Evolutionary conservation across 2,888 invertebrate species (phyloP), one percentile per base, ranked within the genome.

Genomic region (Drosophila fungiperda): DNA sequence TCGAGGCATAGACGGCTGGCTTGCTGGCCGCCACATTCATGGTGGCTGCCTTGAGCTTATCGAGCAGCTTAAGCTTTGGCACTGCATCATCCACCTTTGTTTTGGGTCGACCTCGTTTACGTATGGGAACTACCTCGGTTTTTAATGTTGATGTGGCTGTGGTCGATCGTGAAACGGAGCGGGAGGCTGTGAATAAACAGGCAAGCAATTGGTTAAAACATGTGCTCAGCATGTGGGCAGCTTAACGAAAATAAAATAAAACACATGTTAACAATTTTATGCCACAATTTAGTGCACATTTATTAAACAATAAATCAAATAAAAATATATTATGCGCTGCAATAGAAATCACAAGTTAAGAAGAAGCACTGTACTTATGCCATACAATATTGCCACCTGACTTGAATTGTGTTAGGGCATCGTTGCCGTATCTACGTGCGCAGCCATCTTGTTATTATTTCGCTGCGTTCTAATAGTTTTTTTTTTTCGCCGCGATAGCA

Each of bases 1-100:
- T 91, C 4, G 93, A 93, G 2, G 91, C 92, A 68, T 92, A 93
- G 1, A 92, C 84, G 5, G 91, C 88, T 20, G 89, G 91, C 33
- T 74, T 78, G 36, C 89, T 83, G 50, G 76, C 77, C 12, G 58
- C 65, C 45, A 63, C 61, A 36, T 87, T 88, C 29, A 79, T 65
- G 23, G 87, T 77, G 23, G 91, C 89, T n/a, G 78, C 84, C 15
- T 73, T 81, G 4, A 92, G 82, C 63, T 87, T 91, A 57, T 83
- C 86, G 11, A 89, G 68, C 8, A 92, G 62, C 55, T 82, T 90
- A 3, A 81, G 72, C 48, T 88, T 86, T 11, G 89, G 87, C 3
- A 67, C 49, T 7, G 61, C 55, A 68, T 80, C 75, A 3, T 76
- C 75, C 2, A 77, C 54, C 49, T 81, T 86, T 2, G 78, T 76